phyloP scores from a whole-genome alignment of 2,888 invertebrate species.

The Acrobasis consociella region DNA sequence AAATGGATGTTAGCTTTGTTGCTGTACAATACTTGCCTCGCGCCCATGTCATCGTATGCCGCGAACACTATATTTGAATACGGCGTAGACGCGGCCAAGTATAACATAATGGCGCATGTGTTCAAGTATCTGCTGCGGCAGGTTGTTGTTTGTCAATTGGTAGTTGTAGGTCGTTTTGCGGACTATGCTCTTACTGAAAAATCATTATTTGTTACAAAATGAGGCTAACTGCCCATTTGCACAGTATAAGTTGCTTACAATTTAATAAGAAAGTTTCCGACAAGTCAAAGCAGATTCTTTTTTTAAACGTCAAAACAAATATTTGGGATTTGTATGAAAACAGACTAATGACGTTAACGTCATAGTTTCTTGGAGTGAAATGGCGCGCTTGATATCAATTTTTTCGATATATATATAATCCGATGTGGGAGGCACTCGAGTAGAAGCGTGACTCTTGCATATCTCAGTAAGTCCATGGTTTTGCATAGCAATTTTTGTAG shows the following conservation, averaged over 20 bases:
- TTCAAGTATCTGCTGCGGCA: slow-evolving; percentile 64
- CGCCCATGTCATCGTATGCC: slow-evolving; percentile 71
- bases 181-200: slow-evolving; percentile 73
- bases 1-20: slow-evolving; percentile 73
- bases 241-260: too few species aligned
- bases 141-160: slow-evolving; percentile 47
- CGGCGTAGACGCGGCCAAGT: slow-evolving; percentile 71
- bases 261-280: too few species aligned
- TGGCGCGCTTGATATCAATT: too few species aligned
- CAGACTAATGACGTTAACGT: too few species aligned
- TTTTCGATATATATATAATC: too few species aligned
- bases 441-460: too few species aligned
- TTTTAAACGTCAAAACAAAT: too few species aligned
- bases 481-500: slow-evolving; percentile 59
- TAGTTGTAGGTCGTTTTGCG: slow-evolving; percentile 37
- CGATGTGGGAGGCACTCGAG: too few species aligned
- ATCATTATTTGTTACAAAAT: not conserved
- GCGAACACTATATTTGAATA: slow-evolving; percentile 67
- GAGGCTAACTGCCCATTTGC: too few species aligned
- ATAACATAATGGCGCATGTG: slow-evolving; percentile 60
- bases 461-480: slow-evolving; percentile 78
- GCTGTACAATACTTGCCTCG: slow-evolving; percentile 69
- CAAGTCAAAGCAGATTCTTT: too few species aligned
- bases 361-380: too few species aligned
- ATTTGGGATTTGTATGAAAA: too few species aligned